phyloP scores from a whole-genome alignment of 2,113 vertebrate genomes.

The Raja brachyura region DNA sequence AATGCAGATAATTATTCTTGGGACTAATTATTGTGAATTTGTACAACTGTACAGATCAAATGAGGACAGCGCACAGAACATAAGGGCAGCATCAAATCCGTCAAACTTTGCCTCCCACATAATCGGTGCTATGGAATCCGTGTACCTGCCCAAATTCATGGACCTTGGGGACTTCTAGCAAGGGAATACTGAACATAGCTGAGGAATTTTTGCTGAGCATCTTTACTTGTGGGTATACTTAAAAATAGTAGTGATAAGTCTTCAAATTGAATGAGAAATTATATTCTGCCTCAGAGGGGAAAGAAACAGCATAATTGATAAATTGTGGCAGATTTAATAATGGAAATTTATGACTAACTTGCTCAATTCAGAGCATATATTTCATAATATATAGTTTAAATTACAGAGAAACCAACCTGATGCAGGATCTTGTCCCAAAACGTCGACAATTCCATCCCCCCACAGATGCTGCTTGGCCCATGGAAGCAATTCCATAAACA shows the following conservation, averaged over 20 bases:
- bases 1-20: too few species aligned
- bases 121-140: not conserved
- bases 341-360: not conserved
- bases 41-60: too few species aligned
- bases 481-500: too few species aligned
- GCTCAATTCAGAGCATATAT: not conserved
- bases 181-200: not conserved
- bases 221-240: not conserved
- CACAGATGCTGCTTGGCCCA: too few species aligned
- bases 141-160: not conserved
- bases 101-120: not conserved
- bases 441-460: too few species aligned
- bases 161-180: not conserved
- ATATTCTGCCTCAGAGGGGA: not conserved
- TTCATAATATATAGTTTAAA: not conserved
- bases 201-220: not conserved
- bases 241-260: not conserved
- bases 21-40: too few species aligned
- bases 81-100: not conserved
- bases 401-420: not conserved
- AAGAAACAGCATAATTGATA: not conserved
- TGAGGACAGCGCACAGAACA: not conserved
- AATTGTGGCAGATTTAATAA: not conserved
- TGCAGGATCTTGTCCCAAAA: too few species aligned
- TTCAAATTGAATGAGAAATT: not conserved